These are phyloP conservation scores for Coregonus ussuriensis DNA, from an alignment of 2,797 vertebrate species.

Conservation along the genomic window DNA sequence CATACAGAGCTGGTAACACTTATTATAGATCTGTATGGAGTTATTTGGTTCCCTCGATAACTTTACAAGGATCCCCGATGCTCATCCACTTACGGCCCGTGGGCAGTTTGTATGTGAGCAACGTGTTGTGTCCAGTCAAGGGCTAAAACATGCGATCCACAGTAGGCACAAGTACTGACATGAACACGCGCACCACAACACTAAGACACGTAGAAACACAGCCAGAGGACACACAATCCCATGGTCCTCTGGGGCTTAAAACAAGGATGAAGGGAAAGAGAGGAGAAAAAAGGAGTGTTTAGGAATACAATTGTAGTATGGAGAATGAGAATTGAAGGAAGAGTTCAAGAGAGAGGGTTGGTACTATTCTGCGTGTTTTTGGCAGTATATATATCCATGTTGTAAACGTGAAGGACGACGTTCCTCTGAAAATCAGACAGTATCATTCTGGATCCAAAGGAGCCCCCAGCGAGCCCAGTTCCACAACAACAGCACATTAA, in stretches of 20 bases:
- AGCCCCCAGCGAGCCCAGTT: conserved; percentile 50
- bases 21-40: conserved; percentile 82
- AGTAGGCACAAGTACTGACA: conserved; percentile 84
- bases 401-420: conserved; percentile 71
- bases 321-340: background rate
- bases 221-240: conserved; percentile 68
- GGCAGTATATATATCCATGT: conserved; percentile 70
- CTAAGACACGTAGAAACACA: conserved; percentile 76
- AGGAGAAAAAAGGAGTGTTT: conserved; percentile 1
- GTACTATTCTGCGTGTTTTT: conserved; percentile 63
- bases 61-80: conserved; percentile 69
- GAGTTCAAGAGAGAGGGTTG: conserved; percentile 35
- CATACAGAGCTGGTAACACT: conserved; percentile 84
- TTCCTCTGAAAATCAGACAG: conserved; percentile 45
- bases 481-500: conserved; percentile 44
- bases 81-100: conserved; percentile 74
- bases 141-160: conserved; percentile 84
- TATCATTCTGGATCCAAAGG: conserved; percentile 34
- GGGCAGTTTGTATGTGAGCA: conserved; percentile 74
- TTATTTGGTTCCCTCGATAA: conserved; percentile 83
- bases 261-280: conserved; percentile 59
- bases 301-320: conserved; percentile 13
- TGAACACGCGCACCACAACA: conserved; percentile 80
- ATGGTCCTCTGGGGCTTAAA: conserved; percentile 69
- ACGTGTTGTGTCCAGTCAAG: conserved; percentile 79